Percentiles rank a stretch among this genome's conserved stretches.
phyloP scores from a whole-genome alignment of 1,140 invertebrate species.

The Drosophila trapezifrons region DNA sequence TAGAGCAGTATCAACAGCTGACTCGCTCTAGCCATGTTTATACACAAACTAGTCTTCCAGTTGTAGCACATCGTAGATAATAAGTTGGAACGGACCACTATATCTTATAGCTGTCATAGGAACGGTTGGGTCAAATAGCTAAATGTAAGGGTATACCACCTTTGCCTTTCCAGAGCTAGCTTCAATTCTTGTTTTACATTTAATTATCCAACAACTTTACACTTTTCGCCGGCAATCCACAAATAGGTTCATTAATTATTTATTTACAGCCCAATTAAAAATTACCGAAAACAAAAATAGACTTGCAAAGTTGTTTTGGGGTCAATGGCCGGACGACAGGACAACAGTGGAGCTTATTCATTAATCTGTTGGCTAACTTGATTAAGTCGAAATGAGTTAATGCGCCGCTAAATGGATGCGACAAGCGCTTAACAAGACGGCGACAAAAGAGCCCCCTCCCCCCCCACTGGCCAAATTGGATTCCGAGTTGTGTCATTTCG shows the following conservation, averaged over 20 bases:
- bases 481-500: conserved; percentile 40
- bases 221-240: background rate
- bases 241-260: conserved; percentile 4
- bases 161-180: background rate
- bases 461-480: conserved; percentile 20
- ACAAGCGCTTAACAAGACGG: conserved; percentile 30
- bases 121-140: background rate
- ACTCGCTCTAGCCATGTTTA: too few relatives aligned
- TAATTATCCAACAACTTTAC: background rate
- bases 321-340: conserved; percentile 21
- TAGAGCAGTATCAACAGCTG: too few relatives aligned
- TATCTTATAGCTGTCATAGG: background rate
- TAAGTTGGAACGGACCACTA: too few relatives aligned
- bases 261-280: conserved; percentile 2
- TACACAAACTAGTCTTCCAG: too few relatives aligned
- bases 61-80: too few relatives aligned
- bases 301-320: conserved; percentile 7
- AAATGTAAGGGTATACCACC: too few relatives aligned
- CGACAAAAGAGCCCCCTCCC: conserved; percentile 1
- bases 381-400: conserved; percentile 53
- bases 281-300: conserved; percentile 10
- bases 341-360: conserved; percentile 33
- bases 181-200: background rate
- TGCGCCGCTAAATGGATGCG: conserved; percentile 36
- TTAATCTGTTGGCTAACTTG: conserved; percentile 37